Evolutionary conservation across 1,140 invertebrate species (phyloP).

Genomic region (Saccostrea cuccullata): DNA sequence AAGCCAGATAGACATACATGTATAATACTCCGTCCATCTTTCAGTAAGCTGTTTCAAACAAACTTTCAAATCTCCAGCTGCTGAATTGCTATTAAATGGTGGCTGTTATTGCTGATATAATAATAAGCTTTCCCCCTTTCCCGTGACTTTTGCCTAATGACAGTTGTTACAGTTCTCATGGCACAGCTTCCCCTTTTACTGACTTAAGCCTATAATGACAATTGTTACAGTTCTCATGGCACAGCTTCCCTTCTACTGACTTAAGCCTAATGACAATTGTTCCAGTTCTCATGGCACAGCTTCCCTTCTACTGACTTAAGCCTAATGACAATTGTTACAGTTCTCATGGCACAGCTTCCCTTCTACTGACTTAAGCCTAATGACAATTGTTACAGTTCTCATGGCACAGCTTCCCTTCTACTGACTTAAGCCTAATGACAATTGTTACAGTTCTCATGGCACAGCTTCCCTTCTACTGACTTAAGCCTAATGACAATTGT

Average conservation of each 20-base stretch:
- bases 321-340: slow-evolving; percentile 92
- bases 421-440: slow-evolving; percentile 84
- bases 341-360: slow-evolving; percentile 91
- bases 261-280: too few relatives aligned
- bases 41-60: too few relatives aligned
- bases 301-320: background rate
- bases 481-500: too few relatives aligned
- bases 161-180: slow-evolving; percentile 94
- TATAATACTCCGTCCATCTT: too few relatives aligned
- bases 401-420: slow-evolving; percentile 35
- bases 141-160: slow-evolving; percentile 81
- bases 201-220: too few relatives aligned
- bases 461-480: slow-evolving; percentile 87
- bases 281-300: background rate
- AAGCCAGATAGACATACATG: too few relatives aligned
- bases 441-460: slow-evolving; percentile 93
- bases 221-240: too few relatives aligned
- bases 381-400: slow-evolving; percentile 69
- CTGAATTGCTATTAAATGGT: background rate
- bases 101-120: background rate
- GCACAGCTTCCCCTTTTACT: slow-evolving; percentile 89
- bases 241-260: too few relatives aligned
- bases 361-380: slow-evolving; percentile 80
- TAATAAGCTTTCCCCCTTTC: slow-evolving; percentile 59
- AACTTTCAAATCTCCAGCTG: background rate